A percentile compares a stretch with the other conserved stretches of the same genome.
phyloP scores from a whole-genome alignment of 2,797 vertebrate species.

The Malacoraja senta region DNA sequence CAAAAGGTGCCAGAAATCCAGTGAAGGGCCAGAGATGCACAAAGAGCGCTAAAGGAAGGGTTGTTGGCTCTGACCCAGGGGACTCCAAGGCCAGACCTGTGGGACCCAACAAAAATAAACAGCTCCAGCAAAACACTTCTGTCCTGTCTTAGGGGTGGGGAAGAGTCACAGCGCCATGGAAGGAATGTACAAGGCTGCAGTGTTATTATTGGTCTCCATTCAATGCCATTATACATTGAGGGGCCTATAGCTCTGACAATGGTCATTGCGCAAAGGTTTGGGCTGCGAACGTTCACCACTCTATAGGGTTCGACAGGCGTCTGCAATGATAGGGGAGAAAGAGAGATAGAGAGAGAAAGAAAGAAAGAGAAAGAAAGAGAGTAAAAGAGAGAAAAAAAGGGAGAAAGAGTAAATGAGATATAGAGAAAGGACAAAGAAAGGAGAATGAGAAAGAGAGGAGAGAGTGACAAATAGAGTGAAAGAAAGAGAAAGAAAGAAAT shows the following conservation, averaged over 20 bases:
- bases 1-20: not conserved
- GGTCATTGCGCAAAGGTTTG: not conserved
- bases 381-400: conserved; percentile 41
- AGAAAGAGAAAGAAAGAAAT: not conserved
- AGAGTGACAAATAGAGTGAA: not conserved
- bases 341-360: not conserved
- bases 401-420: too few species aligned
- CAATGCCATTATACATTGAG: not conserved
- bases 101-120: not conserved
- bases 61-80: not conserved
- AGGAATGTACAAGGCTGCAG: not conserved
- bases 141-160: not conserved
- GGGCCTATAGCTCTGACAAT: not conserved
- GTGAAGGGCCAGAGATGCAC: not conserved
- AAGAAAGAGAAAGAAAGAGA: conserved; percentile 41
- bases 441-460: not conserved
- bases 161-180: too few species aligned
- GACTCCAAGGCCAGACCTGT: not conserved
- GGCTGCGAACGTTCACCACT: not conserved
- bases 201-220: not conserved
- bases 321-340: not conserved
- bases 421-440: too few species aligned
- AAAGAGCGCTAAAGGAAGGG: not conserved
- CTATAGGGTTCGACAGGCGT: not conserved
- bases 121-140: not conserved